Evolutionary conservation across 2,797 vertebrate genomes (phyloP), one percentile per base, ranked within the genome.

Genomic region (Vespertilio murinus): DNA sequence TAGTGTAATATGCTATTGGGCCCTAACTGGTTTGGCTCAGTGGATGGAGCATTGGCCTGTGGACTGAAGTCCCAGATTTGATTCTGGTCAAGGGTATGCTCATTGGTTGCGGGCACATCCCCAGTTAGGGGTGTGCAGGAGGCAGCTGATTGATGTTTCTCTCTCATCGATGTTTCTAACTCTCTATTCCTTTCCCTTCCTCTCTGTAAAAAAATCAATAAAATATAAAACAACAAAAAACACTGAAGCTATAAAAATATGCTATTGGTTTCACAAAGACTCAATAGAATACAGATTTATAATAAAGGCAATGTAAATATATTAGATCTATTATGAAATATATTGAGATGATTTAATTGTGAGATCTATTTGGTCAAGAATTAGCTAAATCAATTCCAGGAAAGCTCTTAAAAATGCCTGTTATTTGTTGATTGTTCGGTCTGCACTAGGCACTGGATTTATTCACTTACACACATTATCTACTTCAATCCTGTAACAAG

Each of bases 401-500:
- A 82, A 12, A 93, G 71, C 35, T 54, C 13, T 83, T 84, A 52
- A 77, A 77, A 79, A 80, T 67, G 35, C 45, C 67, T 78, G n/a
- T 28, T 28, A 83, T 73, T 70, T 96, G 13, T 85, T 88, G 17
- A 88, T 18, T 35, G 35, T 67, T 81, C n/a, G 47, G 8, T 40
- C 12, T 95, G 40, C 69, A 79, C 23, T 23, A 75, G 42, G 70
- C 1, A 73, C 30, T 47, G 20, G 22, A 11, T 79, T 78, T 75
- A 49, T 85, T 94, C 92, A 70, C 75, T 89, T 75, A 52, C 17
- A 47, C 74, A 17, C 42, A 65, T 86, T 82, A 91, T 42, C 67
- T 94, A 80, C 45, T 40, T 82, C 25, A 71, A 13, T 73, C 35
- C 30, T 80, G 8, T 93, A 87, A 84, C 6, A 87, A 87, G 49